These are phyloP conservation scores for Silurus lanzhouensis DNA, from an alignment of 2,797 vertebrate genomes.

Conservation along the genomic window DNA sequence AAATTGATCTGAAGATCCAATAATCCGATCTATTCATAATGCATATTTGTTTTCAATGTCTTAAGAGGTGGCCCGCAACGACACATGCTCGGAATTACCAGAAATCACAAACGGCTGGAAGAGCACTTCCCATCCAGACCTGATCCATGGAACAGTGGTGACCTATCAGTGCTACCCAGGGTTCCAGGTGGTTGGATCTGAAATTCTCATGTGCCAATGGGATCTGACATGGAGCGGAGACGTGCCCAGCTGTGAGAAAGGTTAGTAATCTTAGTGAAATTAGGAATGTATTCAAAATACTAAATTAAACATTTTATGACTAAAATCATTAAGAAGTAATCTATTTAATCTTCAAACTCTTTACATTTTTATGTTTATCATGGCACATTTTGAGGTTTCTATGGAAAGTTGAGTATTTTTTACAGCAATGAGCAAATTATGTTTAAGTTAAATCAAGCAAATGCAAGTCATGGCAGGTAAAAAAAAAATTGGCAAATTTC, in stretches of 20 bases:
- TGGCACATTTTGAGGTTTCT: background rate
- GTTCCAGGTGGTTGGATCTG: slow-evolving; percentile 83
- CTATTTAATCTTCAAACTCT: too few relatives aligned
- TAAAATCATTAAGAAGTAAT: background rate
- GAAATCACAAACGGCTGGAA: slow-evolving; percentile 96
- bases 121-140: slow-evolving; percentile 91
- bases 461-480: background rate
- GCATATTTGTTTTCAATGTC: background rate
- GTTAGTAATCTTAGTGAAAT: slow-evolving; percentile 70
- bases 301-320: background rate
- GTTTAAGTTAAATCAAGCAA: background rate
- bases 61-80: slow-evolving; percentile 92
- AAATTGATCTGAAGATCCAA: background rate
- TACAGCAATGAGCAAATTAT: background rate
- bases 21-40: slow-evolving; percentile 5
- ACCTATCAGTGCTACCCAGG: slow-evolving; percentile 98
- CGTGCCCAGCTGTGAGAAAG: slow-evolving; percentile 87
- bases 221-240: slow-evolving; percentile 95
- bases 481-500: background rate
- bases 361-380: too few relatives aligned
- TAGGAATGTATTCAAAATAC: background rate
- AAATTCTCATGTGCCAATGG: slow-evolving; percentile 98
- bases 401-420: background rate
- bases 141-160: slow-evolving; percentile 90
- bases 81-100: slow-evolving; percentile 93